Evolutionary conservation across 2,113 vertebrate species (phyloP).

Genomic region (Tor tambroides): DNA sequence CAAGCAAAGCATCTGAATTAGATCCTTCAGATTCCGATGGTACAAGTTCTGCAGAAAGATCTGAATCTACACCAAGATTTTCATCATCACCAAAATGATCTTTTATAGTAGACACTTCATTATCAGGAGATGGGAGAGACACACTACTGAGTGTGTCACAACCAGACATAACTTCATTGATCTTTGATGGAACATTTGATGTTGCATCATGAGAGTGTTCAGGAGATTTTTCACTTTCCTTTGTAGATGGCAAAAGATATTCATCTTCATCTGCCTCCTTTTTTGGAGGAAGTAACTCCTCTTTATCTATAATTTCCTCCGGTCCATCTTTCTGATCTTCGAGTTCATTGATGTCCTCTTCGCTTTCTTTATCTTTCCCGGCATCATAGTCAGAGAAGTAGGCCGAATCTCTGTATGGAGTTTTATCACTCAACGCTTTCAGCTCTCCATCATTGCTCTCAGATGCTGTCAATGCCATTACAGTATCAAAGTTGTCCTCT

Average conservation of each 20-base stretch:
- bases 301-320: constrained; percentile 53
- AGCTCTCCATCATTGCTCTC: constrained; percentile 70
- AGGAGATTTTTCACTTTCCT: constrained; percentile 34
- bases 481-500: constrained; percentile 42
- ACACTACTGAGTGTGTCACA: neutral
- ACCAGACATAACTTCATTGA: neutral
- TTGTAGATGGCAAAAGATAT: constrained; percentile 32
- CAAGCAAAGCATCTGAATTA: neutral
- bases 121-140: constrained; percentile 32
- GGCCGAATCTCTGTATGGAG: constrained; percentile 90
- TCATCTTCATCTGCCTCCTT: constrained; percentile 30
- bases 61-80: constrained; percentile 20
- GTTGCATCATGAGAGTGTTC: constrained; percentile 37
- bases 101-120: constrained; percentile 20
- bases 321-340: constrained; percentile 25
- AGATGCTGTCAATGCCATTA: constrained; percentile 54
- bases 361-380: constrained; percentile 74
- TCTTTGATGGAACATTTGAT: neutral
- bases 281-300: constrained; percentile 34
- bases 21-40: neutral
- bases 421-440: constrained; percentile 78
- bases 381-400: constrained; percentile 93
- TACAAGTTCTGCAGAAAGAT: constrained; percentile 24
- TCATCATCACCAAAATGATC: constrained; percentile 49
- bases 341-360: constrained; percentile 64